Conservation (phyloP, 2,888 invertebrate genomes). For the Cactoblastis cactorum region DNA sequence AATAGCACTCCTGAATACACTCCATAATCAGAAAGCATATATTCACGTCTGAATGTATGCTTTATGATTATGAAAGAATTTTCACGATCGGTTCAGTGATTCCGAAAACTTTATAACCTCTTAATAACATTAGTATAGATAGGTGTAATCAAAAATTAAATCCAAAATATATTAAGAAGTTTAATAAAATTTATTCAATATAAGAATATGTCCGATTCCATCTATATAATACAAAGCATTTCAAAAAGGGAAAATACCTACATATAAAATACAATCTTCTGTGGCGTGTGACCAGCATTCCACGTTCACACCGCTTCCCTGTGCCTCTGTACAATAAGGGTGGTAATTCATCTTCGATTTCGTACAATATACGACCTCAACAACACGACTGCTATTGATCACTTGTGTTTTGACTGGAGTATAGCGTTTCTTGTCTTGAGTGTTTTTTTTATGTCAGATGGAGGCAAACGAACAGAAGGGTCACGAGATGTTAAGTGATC, state of each 20-base stretch:
- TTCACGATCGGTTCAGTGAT: too few relatives aligned
- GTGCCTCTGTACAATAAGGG: conserved; percentile 13
- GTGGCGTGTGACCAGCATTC: conserved; percentile 31
- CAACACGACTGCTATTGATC: background rate
- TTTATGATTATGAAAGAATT: too few relatives aligned
- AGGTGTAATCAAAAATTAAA: conserved; percentile 36
- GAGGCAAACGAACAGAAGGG: too few relatives aligned
- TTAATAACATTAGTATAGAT: conserved; percentile 22
- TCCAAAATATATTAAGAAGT: conserved; percentile 50
- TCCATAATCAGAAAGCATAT: too few relatives aligned
- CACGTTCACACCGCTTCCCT: conserved; percentile 27
- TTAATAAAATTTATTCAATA: conserved; percentile 77
- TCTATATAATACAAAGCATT: conserved; percentile 76
- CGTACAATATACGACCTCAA: conserved; percentile 49
- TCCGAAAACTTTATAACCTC: too few relatives aligned
- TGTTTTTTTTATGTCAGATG: too few relatives aligned
- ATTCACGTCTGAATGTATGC: too few relatives aligned
- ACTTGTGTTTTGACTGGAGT: conserved; percentile 7
- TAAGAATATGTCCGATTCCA: conserved; percentile 80
- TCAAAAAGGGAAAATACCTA: conserved; percentile 74
- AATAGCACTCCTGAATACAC: too few relatives aligned
- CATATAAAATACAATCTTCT: conserved; percentile 70
- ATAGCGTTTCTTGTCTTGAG: background rate
- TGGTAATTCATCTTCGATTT: conserved; percentile 26
- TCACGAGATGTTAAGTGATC: too few relatives aligned